Conservation (phyloP, 2,797 vertebrate genomes). For the Acestrorhynchus altus region DNA sequence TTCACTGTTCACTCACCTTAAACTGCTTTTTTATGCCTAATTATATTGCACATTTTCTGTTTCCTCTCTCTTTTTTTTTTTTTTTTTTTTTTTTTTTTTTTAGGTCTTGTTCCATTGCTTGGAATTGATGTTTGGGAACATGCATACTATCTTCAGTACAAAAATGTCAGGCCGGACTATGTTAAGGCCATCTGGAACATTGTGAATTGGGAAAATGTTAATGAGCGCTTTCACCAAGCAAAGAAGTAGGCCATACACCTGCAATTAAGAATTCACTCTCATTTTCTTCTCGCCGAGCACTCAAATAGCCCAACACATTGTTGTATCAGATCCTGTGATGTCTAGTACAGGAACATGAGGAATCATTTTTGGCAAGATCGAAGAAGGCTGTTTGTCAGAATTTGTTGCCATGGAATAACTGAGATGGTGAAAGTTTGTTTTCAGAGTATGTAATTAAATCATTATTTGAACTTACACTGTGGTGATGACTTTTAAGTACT, state of each 20-base stretch:
- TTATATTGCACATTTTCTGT: background rate
- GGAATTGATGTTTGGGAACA: constrained; percentile 99
- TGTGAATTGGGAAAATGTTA: constrained; percentile 95
- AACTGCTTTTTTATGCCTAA: background rate
- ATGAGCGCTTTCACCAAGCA: constrained; percentile 82
- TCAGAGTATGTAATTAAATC: constrained; percentile 50
- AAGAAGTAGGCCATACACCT: constrained; percentile 79
- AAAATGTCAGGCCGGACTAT: constrained; percentile 97
- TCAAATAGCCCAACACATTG: constrained; percentile 15
- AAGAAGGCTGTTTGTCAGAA: background rate
- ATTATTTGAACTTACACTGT: constrained; percentile 36
- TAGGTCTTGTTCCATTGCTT: constrained; percentile 92
- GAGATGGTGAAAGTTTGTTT: background rate
- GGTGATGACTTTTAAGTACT: constrained; percentile 4
- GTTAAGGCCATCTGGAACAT: constrained; percentile 98
- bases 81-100: too few relatives aligned
- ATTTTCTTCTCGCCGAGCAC: background rate
- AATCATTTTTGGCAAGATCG: background rate
- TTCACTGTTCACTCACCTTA: background rate
- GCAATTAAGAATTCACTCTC: background rate
- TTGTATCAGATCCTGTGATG: background rate
- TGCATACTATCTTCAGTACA: constrained; percentile 98
- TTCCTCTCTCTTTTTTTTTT: background rate
- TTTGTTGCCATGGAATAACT: background rate
- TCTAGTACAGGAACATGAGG: background rate